phyloP scores from a whole-genome alignment of 2,888 invertebrate species.

The Oscheius sp. region DNA sequence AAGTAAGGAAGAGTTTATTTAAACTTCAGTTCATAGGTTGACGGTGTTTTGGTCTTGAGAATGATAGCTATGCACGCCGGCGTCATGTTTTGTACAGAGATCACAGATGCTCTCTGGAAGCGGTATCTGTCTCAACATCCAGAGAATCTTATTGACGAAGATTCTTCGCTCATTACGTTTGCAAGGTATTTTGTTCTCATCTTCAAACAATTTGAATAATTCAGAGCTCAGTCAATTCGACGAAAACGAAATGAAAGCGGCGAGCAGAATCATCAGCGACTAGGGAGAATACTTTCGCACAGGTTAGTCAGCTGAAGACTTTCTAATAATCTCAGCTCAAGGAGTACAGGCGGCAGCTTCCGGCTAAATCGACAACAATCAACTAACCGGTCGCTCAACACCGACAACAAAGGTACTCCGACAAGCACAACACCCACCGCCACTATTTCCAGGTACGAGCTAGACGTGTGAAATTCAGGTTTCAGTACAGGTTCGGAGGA shows the following conservation, averaged over 20 bases:
- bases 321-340: conserved; percentile 33
- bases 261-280: conserved; percentile 48
- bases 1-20: conserved; percentile 41
- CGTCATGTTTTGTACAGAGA: conserved; percentile 70
- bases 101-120: conserved; percentile 69
- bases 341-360: conserved; percentile 64
- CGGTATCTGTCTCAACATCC: conserved; percentile 64
- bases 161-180: conserved; percentile 67
- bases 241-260: conserved; percentile 57
- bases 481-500: conserved; percentile 21
- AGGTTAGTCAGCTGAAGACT: conserved; percentile 34
- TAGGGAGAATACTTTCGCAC: conserved; percentile 56
- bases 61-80: conserved; percentile 70
- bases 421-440: conserved; percentile 14
- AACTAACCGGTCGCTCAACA: conserved; percentile 52
- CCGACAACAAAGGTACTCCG: conserved; percentile 39
- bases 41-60: conserved; percentile 68
- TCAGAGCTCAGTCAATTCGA: conserved; percentile 60
- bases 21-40: conserved; percentile 49
- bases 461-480: background rate
- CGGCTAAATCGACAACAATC: conserved; percentile 62
- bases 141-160: conserved; percentile 69
- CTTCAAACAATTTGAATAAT: background rate
- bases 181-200: conserved; percentile 43
- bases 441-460: conserved; percentile 21